These are phyloP conservation scores for Acridotheres tristis DNA, from an alignment of 2,797 vertebrate genomes.

Conservation along the genomic window DNA sequence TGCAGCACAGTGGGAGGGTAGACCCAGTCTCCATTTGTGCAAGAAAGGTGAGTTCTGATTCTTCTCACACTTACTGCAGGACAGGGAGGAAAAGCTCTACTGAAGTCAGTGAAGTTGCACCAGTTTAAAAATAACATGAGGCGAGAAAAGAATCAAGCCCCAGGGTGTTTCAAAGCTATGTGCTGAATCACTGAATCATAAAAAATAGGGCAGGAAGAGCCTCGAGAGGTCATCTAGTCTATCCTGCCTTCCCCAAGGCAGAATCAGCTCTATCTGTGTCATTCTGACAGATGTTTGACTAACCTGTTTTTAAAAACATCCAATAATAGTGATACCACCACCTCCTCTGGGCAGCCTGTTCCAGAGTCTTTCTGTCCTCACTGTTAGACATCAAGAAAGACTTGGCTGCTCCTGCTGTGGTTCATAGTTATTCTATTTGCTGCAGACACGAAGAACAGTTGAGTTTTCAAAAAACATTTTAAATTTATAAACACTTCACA, in stretches of 20 bases:
- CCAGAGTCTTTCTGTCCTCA: neutral
- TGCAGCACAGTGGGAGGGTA: neutral
- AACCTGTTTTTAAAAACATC: constrained; percentile 44
- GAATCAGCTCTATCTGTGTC: constrained; percentile 38
- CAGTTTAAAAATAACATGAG: constrained; percentile 57
- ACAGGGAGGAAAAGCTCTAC: neutral
- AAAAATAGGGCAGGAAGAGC: constrained; percentile 54
- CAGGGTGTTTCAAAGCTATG: constrained; percentile 38
- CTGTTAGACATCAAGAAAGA: neutral
- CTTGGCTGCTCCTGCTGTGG: neutral
- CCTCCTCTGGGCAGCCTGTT: neutral
- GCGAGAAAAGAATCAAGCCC: constrained; percentile 49
- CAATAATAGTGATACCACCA: neutral
- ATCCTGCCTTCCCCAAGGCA: constrained; percentile 49
- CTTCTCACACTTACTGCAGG: neutral
- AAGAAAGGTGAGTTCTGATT: constrained; percentile 3
- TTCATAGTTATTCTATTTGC: neutral
- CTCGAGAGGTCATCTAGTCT: constrained; percentile 40
- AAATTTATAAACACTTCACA: neutral
- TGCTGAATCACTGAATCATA: constrained; percentile 56
- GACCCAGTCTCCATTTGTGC: neutral
- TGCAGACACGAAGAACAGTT: neutral
- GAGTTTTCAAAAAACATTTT: neutral
- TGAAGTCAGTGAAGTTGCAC: constrained; percentile 40
- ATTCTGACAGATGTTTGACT: constrained; percentile 40